Evolutionary conservation across 2,113 vertebrate genomes (phyloP).

Genomic region (Raja brachyura): DNA sequence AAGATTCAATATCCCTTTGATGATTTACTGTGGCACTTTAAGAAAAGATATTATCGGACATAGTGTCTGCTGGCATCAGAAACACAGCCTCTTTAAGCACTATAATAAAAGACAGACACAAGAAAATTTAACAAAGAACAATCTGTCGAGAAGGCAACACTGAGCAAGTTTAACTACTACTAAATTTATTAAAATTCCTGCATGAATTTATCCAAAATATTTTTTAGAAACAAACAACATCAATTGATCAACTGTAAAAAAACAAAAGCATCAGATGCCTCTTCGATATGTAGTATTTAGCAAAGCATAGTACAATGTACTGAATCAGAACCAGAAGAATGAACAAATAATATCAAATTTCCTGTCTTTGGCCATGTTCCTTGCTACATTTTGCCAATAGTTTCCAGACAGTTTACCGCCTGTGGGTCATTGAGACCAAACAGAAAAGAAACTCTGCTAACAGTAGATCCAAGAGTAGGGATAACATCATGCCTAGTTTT

Average conservation of each 20-base stretch:
- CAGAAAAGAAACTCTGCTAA: neutral
- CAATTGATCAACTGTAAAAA: neutral
- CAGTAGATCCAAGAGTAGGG: neutral
- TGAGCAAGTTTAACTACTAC: neutral
- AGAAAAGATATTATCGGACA: neutral
- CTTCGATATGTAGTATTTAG: neutral
- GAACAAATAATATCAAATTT: neutral
- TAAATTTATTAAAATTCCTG: neutral
- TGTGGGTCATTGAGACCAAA: slow-evolving; percentile 1
- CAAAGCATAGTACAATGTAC: neutral
- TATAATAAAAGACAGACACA: neutral
- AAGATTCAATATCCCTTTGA: neutral
- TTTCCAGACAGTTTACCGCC: slow-evolving; percentile 20
- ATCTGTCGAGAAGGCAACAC: neutral
- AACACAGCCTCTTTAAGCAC: neutral
- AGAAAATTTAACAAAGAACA: neutral
- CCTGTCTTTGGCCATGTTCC: neutral
- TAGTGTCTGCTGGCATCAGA: neutral
- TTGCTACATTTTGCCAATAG: neutral
- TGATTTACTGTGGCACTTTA: neutral
- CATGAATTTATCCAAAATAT: neutral
- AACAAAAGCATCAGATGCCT: neutral
- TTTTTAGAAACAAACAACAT: neutral
- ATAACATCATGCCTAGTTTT: neutral
- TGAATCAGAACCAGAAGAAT: neutral